Conservation (phyloP, 2,113 vertebrate genomes). For the Indri indri region DNA sequence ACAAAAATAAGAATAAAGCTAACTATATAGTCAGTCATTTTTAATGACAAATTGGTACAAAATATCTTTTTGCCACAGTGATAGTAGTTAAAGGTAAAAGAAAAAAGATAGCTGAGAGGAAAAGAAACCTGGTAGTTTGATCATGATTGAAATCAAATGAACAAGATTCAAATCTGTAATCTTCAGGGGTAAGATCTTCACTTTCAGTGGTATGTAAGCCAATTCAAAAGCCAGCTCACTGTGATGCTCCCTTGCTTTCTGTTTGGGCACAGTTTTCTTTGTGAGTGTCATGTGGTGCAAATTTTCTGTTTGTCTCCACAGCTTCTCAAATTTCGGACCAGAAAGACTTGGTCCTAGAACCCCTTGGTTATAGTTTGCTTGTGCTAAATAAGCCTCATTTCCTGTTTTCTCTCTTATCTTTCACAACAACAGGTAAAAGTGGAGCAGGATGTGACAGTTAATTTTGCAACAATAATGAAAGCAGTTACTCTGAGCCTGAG, state of each 20-base stretch:
- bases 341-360: neutral
- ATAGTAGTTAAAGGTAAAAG: neutral
- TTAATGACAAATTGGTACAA: neutral
- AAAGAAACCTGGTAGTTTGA: neutral
- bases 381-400: neutral
- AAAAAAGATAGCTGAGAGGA: neutral
- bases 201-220: neutral
- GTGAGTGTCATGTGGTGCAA: neutral
- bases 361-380: neutral
- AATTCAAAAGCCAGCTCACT: neutral
- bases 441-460: constrained; percentile 16
- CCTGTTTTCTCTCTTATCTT: constrained; percentile 59
- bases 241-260: neutral
- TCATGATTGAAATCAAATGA: neutral
- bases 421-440: neutral
- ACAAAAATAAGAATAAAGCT: neutral
- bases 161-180: neutral
- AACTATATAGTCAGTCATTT: neutral
- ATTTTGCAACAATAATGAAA: constrained; percentile 10
- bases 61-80: neutral
- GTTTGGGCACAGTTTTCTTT: neutral
- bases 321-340: neutral
- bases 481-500: neutral
- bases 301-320: neutral
- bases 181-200: neutral